Conservation (phyloP, 2,888 invertebrate genomes). For the Sarcophaga variegata region DNA sequence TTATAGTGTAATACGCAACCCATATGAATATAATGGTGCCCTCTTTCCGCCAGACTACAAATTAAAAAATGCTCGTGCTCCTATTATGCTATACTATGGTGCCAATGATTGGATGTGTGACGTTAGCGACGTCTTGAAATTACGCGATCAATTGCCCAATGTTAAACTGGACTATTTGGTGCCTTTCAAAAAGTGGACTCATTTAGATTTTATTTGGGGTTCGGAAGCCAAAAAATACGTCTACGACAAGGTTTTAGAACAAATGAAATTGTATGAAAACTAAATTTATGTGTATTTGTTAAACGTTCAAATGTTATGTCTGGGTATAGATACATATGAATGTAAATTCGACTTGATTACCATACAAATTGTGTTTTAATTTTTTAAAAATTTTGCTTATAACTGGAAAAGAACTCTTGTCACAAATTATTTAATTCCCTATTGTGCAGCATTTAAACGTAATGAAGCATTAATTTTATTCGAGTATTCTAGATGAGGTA, state of each 20-base stretch:
- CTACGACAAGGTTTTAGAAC: constrained; percentile 81
- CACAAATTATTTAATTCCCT: no score
- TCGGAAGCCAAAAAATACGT: constrained; percentile 84
- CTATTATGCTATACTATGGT: constrained; percentile 83
- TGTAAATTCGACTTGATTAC: no score
- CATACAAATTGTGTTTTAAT: no score
- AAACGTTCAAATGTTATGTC: not conserved
- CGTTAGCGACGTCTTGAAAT: constrained; percentile 82
- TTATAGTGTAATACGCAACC: constrained; percentile 80
- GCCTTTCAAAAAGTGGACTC: constrained; percentile 82
- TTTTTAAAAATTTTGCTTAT: no score
- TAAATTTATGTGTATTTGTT: not conserved
- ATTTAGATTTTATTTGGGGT: constrained; percentile 85
- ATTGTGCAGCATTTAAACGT: no score
- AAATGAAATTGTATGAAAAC: constrained; percentile 71
- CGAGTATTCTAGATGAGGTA: no score
- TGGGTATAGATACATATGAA: no score
- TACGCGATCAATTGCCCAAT: constrained; percentile 83
- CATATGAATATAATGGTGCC: constrained; percentile 80
- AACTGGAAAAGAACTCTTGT: no score
- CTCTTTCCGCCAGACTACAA: constrained; percentile 83
- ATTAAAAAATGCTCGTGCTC: constrained; percentile 81
- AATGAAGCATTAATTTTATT: no score
- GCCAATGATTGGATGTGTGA: constrained; percentile 86
- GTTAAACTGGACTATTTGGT: constrained; percentile 83